Evolutionary conservation across 2,797 vertebrate species (phyloP), one percentile per base, ranked within the genome.

Genomic region (Meriones psammophilus): DNA sequence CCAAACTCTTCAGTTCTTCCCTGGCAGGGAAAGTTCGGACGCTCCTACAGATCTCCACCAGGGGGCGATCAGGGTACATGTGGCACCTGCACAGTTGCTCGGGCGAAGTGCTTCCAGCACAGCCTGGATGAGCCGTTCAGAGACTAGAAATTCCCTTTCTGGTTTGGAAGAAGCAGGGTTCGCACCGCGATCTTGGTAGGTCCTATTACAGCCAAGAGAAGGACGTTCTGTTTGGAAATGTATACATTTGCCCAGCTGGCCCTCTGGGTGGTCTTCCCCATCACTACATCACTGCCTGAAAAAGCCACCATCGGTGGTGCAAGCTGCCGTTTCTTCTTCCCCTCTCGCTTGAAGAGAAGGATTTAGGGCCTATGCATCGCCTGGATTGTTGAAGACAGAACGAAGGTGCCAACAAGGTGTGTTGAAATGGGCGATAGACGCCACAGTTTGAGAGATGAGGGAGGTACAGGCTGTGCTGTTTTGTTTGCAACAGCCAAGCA

Each of bases 171-270:
- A 39, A 42, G 3, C 42, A 28, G 20, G 4, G 20, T 39, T 66
- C 18, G 33, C 0, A 1, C n/a, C 54, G 78, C 73, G 56, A 42
- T 80, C 24, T 28, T 42, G 39, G 56, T 0, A 3, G 18, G 54
- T n/a, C 2, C 28, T 50, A 78, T 42, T n/a, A 20, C 0, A 50
- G 30, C 24, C 56, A 46, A 10, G 5, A 8, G 0, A 54, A 54
- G 33, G n/a, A 69, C n/a, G 24, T 64, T 79, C 69, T 83, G 56
- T 69, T 90, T 22, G 22, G 42, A 73, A 88, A 60, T 10, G 54
- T 2, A 15, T 0, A 5, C 0, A 6, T 58, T 36, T 71, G 46
- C n/a, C 6, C 0, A 3, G 30, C 33, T 54, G n/a, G 14, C 20
- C 20, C 83, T 88, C 24, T 0, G 20, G 36, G 88, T 54, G 5